These are phyloP conservation scores for Podiceps cristatus DNA, from an alignment of 2,113 vertebrate genomes.

Conservation along the genomic window DNA sequence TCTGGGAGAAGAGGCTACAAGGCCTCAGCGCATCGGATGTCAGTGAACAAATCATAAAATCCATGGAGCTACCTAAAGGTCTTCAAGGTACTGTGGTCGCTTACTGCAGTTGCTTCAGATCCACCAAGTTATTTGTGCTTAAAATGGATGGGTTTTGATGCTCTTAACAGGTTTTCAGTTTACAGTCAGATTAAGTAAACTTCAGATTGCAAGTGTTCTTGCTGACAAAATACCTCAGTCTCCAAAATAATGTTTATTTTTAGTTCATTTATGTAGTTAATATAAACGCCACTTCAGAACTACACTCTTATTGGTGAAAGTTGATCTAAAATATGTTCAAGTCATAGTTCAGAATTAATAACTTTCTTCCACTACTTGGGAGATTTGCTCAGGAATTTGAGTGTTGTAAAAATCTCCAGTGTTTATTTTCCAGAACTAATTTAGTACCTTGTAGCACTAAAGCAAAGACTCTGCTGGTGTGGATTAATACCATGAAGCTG, in stretches of 20 bases:
- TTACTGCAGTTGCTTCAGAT: background rate
- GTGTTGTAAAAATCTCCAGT: background rate
- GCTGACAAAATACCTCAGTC: background rate
- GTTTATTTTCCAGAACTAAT: background rate
- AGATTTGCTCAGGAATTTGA: background rate
- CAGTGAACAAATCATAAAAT: constrained; percentile 86
- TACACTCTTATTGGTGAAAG: background rate
- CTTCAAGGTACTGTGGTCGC: constrained; percentile 83
- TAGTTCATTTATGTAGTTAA: background rate
- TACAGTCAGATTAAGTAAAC: background rate
- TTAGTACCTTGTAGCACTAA: background rate
- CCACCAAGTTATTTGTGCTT: background rate
- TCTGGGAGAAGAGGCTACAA: constrained; percentile 92
- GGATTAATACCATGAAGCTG: background rate
- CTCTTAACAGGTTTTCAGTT: background rate
- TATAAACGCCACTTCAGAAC: background rate
- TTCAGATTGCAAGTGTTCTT: background rate
- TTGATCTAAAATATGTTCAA: background rate
- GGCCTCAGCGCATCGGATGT: constrained; percentile 88
- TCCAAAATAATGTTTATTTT: background rate
- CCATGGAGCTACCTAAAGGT: constrained; percentile 90
- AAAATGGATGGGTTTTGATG: background rate
- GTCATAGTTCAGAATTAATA: background rate
- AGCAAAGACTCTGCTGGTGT: background rate
- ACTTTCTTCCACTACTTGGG: background rate